phyloP scores from a whole-genome alignment of 1,140 invertebrate species.

The Heliconius nattereri region DNA sequence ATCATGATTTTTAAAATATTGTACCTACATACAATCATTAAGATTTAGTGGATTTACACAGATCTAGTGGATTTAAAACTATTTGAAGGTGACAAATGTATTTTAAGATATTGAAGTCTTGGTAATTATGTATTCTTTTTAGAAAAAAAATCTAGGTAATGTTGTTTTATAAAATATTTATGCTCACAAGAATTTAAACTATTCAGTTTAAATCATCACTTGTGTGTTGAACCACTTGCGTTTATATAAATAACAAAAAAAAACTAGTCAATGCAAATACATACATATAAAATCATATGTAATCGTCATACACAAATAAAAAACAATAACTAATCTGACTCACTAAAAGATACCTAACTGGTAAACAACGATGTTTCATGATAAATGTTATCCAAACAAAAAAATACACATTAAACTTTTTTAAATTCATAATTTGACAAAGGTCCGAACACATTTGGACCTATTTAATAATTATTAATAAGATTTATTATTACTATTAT shows the following conservation, averaged over 20 bases:
- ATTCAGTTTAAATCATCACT: neutral
- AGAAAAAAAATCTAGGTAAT: neutral
- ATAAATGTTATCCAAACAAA: constrained; percentile 46
- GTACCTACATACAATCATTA: constrained; percentile 18
- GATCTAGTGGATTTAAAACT: constrained; percentile 7
- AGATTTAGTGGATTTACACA: constrained; percentile 22
- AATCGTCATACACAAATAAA: constrained; percentile 28
- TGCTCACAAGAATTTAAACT: neutral
- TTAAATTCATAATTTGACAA: neutral
- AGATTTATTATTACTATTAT: constrained; percentile 7
- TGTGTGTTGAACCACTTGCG: neutral
- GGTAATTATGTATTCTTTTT: neutral
- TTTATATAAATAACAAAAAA: constrained; percentile 26
- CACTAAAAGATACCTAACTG: constrained; percentile 49
- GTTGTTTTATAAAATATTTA: neutral
- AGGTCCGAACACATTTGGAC: neutral
- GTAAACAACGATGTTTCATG: constrained; percentile 53
- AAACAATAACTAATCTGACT: constrained; percentile 28
- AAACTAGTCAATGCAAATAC: constrained; percentile 16
- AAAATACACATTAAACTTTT: constrained; percentile 13
- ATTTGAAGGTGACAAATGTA: constrained; percentile 14
- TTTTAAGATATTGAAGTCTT: neutral
- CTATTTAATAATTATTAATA: neutral
- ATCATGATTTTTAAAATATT: constrained; percentile 24
- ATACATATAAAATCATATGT: constrained; percentile 22